Conservation (phyloP, 2,888 invertebrate genomes). For the Nomada goodeniana region DNA sequence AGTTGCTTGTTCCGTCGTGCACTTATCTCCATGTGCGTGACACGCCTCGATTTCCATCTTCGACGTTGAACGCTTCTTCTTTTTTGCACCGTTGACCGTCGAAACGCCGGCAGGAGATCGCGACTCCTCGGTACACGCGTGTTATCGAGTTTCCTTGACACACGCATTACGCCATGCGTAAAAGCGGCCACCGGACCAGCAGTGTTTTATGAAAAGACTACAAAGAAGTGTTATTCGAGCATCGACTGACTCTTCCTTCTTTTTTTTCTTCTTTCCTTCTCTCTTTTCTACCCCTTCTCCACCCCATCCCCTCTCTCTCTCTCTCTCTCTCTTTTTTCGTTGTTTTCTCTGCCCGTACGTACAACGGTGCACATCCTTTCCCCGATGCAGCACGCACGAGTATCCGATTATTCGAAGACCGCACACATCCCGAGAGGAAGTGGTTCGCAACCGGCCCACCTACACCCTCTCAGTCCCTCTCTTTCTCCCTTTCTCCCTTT, state of each 20-base stretch:
- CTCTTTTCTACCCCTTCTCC: neutral
- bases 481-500: neutral
- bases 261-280: conserved; percentile 16
- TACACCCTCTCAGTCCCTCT: conserved; percentile 48
- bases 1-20: neutral
- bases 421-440: conserved; percentile 78
- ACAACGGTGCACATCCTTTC: conserved; percentile 69
- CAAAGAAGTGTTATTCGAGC: conserved; percentile 68
- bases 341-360: conserved; percentile 34
- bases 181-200: conserved; percentile 43
- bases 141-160: conserved; percentile 48
- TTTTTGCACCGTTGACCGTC: conserved; percentile 32
- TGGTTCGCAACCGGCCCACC: conserved; percentile 76
- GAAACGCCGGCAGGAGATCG: conserved; percentile 17
- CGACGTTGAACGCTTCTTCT: neutral
- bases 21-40: neutral
- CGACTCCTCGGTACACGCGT: neutral
- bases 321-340: conserved; percentile 2
- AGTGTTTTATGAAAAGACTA: conserved; percentile 50
- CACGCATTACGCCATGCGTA: conserved; percentile 55
- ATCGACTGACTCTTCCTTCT: conserved; percentile 41
- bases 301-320: neutral
- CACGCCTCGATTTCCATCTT: conserved; percentile 19
- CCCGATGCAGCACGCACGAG: conserved; percentile 74
- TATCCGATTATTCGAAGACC: conserved; percentile 81